Base-by-base conservation (phyloP, 1,140 invertebrate genomes). In the Vanessa tameamea region DNA sequence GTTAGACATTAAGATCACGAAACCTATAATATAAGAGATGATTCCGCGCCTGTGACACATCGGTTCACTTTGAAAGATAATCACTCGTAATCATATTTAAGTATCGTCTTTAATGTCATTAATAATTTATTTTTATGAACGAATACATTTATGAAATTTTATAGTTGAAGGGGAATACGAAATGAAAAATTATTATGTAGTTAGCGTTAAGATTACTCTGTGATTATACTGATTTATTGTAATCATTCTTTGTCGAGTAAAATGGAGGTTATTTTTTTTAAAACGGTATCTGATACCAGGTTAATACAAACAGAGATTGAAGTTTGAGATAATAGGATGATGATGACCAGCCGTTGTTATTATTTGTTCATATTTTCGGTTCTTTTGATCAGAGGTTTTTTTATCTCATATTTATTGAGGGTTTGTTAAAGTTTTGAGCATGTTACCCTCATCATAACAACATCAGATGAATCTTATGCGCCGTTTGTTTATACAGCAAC, bases 1-100 rank as follows among this genome's bases (percentile, higher is more conserved):
- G 48, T 48, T 64, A 73, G 57, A 64, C 69, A 73, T 68, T 64
- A 73, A 73, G 48, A 61, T 23, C 57, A 61, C 31, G 31, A 15
- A n/a, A 31, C 31, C 14, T 61, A 61, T 61, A 61, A 61, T 61
- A 37, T 11, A 57, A 7, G 8, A 0, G n/a, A 15, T 43, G 23
- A 61, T 11, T 31, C 13, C 5, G 14, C 14, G 57, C 13, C 31
- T 31, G 57, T 61, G 57, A 61, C 57, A 61, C 23, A 61, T 61
- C 57, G 57, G 13, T 61, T 61, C 57, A 61, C 23, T 31, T 61
- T 61, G 15, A 61, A 26, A 37, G 14, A 61, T 61, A 61, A 61
- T 37, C 31, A 16, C 23, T 37, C 57, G 57, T 43, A 61, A 61
- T 61, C 57, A 61, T 15, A 37, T 61, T 31, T 61, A 61, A 61